Percentiles rank a stretch among this genome's conserved stretches.
These are phyloP conservation scores for Saguinus imperator DNA, from an alignment of 2,113 vertebrate species.

Conservation along the genomic window DNA sequence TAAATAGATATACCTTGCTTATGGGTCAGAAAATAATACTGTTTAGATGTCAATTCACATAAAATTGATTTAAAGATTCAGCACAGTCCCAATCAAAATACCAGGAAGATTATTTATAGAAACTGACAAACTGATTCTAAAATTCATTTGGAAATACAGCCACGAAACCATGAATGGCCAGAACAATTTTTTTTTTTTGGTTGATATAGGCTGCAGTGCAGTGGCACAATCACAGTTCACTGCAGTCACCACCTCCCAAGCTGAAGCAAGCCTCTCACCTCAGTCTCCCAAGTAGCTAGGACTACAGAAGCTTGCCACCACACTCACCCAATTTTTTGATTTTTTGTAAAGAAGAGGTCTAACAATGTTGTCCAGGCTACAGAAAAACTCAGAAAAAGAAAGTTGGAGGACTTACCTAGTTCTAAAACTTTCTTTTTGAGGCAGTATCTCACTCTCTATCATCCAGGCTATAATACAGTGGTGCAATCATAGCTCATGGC, in stretches of 20 bases:
- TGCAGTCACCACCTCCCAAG: too few species aligned
- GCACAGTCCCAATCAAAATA: background rate
- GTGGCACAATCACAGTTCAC: too few species aligned
- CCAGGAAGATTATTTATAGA: background rate
- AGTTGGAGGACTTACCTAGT: background rate
- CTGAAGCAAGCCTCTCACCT: too few species aligned
- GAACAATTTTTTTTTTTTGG: background rate
- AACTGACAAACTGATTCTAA: background rate
- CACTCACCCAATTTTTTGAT: too few species aligned
- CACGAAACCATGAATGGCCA: background rate
- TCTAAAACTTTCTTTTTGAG: background rate
- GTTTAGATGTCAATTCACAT: background rate
- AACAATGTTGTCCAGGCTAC: too few species aligned
- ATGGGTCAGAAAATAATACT: background rate
- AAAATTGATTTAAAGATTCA: background rate
- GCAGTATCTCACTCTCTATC: too few species aligned
- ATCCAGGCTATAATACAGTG: too few species aligned
- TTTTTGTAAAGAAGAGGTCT: too few species aligned
- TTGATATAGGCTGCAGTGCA: too few species aligned
- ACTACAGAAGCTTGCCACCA: too few species aligned
- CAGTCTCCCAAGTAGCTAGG: too few species aligned
- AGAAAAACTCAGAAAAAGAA: background rate
- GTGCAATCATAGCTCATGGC: too few species aligned
- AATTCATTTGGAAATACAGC: constrained; percentile 14
- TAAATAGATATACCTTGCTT: background rate